Base-by-base conservation (phyloP, 2,113 vertebrate genomes). In the Caretta caretta region DNA sequence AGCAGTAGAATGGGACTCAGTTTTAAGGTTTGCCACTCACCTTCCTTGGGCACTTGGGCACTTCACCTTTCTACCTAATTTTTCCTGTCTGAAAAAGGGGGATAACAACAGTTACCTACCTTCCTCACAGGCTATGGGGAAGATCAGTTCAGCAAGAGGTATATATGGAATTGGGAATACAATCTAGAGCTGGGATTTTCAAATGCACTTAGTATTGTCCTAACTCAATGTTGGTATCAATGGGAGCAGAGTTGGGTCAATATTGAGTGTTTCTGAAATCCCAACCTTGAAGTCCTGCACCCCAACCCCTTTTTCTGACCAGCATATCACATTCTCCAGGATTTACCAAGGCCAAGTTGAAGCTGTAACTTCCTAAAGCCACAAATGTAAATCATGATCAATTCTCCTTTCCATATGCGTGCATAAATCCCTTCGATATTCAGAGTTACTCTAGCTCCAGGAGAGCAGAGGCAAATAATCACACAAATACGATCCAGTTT, bases 101-200 rank as follows among this genome's bases (percentile, higher is more conserved):
- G 90, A 29, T 87, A 91, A 94, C 93, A 91, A 94, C 93, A 95
- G 83, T 17, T 89, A 65, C 62, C 51, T 10, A 48, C 5, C 50
- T 88, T 62, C 90, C 96, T 93, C 94, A 35, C 31, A 20, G 96
- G 89, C 94, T 65, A 46, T 53, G 87, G 38, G 29, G 87, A 94
- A 46, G 92, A 89, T 42, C n/a, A 24, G 51, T 29, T 62, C 17
- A 53, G 4, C 51, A 53, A 53, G 51, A 53, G 65, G 65, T 72
- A 10, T 22, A 35, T 35, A 35, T 65, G 62, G 29, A 35, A 31
- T 17, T 65, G 62, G 31, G 27, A 35, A 31, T 65, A 65, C 12
- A 16, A 16, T 13, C 31, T 29, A 31, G 62, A 35, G 62, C 27
- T 31, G 31, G 31, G 27, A 65, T 65, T 31, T 65, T 65, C 62